Conservation (phyloP, 2,113 vertebrate genomes). For the Ctenodactylus gundi region DNA sequence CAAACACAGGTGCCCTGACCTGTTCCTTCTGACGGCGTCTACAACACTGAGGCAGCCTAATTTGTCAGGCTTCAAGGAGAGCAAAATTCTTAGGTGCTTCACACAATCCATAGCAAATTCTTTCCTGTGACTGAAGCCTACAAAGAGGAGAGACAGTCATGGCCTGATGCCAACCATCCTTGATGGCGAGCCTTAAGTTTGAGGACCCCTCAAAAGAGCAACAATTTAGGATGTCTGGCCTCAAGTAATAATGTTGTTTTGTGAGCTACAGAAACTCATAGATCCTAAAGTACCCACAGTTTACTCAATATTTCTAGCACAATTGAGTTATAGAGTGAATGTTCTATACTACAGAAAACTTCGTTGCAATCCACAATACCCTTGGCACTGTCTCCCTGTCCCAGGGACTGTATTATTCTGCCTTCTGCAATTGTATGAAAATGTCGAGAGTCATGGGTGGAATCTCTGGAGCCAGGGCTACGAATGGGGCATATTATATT, state of each 20-base stretch:
- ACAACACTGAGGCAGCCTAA: not conserved
- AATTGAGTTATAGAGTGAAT: not conserved
- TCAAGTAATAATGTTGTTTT: not conserved
- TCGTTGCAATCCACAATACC: too few species aligned
- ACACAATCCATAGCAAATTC: not conserved
- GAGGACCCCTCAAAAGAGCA: not conserved
- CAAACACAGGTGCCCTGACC: not conserved
- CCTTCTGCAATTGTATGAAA: not conserved
- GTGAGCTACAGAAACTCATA: not conserved
- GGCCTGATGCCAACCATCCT: not conserved
- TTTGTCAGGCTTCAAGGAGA: not conserved
- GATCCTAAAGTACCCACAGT: not conserved
- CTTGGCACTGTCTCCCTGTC: too few species aligned
- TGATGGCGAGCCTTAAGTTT: not conserved
- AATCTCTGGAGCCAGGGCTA: not conserved
- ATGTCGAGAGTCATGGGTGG: accelerated
- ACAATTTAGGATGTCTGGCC: not conserved
- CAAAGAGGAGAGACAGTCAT: not conserved
- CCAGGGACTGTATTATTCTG: too few species aligned
- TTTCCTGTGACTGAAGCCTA: not conserved
- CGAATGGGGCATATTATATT: not conserved
- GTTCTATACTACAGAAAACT: not conserved
- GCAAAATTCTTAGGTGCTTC: not conserved
- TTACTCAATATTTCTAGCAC: not conserved
- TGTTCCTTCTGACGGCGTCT: not conserved